These are phyloP conservation scores for Ctenoplectra terminalis DNA, from an alignment of 1,140 invertebrate species.

Conservation along the genomic window DNA sequence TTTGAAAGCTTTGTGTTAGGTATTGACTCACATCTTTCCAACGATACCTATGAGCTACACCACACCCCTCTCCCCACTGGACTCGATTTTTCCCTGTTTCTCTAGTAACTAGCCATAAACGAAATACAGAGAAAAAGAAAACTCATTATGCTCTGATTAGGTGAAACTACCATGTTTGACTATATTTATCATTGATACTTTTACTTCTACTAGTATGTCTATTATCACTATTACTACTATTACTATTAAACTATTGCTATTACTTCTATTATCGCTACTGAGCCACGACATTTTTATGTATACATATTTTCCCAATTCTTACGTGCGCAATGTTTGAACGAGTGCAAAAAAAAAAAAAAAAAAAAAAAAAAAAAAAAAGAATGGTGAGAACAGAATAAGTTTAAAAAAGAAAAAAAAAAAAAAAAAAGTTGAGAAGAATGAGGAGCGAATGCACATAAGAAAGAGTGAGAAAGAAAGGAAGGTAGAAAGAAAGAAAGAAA, in stretches of 20 bases:
- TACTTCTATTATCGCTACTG: slow-evolving; percentile 69
- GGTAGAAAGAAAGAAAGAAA: neutral
- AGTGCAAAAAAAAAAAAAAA: slow-evolving; percentile 47
- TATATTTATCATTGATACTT: slow-evolving; percentile 68
- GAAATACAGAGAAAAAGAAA: slow-evolving; percentile 42
- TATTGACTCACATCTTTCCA: slow-evolving; percentile 57
- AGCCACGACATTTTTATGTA: slow-evolving; percentile 70
- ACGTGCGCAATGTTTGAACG: slow-evolving; percentile 62
- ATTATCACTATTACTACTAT: slow-evolving; percentile 66
- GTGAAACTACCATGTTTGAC: slow-evolving; percentile 60
- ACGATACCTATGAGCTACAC: slow-evolving; percentile 51
- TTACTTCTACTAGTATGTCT: slow-evolving; percentile 69
- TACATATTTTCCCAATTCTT: slow-evolving; percentile 69
- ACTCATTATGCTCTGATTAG: slow-evolving; percentile 59
- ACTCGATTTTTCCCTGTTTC: slow-evolving; percentile 39
- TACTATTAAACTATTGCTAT: slow-evolving; percentile 66
- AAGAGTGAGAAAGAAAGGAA: slow-evolving; percentile 4
- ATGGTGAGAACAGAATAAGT: slow-evolving; percentile 20
- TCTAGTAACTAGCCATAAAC: slow-evolving; percentile 62
- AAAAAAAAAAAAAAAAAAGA: slow-evolving; percentile 3
- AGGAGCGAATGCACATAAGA: slow-evolving; percentile 10
- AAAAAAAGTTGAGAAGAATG: neutral
- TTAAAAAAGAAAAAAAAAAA: neutral
- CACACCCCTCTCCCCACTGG: neutral
- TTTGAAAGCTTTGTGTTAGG: slow-evolving; percentile 61